phyloP scores from a whole-genome alignment of 2,113 vertebrate species.

The Poeciliopsis occidentalis region DNA sequence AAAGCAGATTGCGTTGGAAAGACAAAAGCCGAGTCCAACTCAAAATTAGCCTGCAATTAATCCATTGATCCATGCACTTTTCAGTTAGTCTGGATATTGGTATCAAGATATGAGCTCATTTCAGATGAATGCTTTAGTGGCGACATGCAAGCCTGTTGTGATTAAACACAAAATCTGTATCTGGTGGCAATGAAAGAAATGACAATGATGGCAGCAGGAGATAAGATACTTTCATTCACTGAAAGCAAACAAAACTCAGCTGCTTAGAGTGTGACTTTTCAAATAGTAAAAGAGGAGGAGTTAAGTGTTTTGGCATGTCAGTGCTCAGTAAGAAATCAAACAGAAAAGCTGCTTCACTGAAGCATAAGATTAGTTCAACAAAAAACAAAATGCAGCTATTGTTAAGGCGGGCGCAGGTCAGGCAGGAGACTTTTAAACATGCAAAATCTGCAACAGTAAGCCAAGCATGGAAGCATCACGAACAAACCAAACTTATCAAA shows the following conservation, averaged over 20 bases:
- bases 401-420: slow-evolving; percentile 46
- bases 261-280: slow-evolving; percentile 12
- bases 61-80: slow-evolving; percentile 21
- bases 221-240: slow-evolving; percentile 47
- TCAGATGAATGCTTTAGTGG: slow-evolving; percentile 11
- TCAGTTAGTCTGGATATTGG: not conserved
- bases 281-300: slow-evolving; percentile 16
- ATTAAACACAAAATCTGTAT: slow-evolving; percentile 34
- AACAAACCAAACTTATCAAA: slow-evolving; percentile 35
- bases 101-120: slow-evolving; percentile 16
- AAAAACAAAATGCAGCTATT: slow-evolving; percentile 18
- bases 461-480: slow-evolving; percentile 49
- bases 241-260: slow-evolving; percentile 43
- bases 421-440: slow-evolving; percentile 49
- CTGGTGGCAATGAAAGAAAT: slow-evolving; percentile 25
- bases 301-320: slow-evolving; percentile 44
- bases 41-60: slow-evolving; percentile 7
- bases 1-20: slow-evolving; percentile 3
- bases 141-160: slow-evolving; percentile 35
- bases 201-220: slow-evolving; percentile 39
- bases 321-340: slow-evolving; percentile 12
- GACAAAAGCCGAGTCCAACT: not conserved
- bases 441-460: slow-evolving; percentile 54
- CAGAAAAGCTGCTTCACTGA: slow-evolving; percentile 39
- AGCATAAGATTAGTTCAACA: slow-evolving; percentile 28